Base-by-base conservation (phyloP, 2,888 invertebrate species). In the Caenorhabditis sp. region DNA sequence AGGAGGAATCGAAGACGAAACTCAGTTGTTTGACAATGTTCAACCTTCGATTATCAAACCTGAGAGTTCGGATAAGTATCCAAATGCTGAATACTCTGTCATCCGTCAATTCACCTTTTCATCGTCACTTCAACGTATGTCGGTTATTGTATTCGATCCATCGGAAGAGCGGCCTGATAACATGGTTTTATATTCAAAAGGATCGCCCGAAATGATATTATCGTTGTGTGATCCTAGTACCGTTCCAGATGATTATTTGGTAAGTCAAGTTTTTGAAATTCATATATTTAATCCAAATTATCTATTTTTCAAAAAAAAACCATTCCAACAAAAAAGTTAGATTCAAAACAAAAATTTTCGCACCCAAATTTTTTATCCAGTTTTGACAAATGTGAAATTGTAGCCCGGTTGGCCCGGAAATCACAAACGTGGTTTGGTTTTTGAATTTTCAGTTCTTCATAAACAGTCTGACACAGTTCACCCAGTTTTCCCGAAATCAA, bases 81-180 rank as follows among this genome's bases (percentile, higher is more conserved):
- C 36, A 6, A 14, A 54, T 21, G 75, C 69, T 14, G 82, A 84
- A 58, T 84, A 89, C 37, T 90, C 90, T 17, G 89, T 91, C 53
- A 83, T 91, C 51, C 82, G 90, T 8, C 90, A 91, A 84, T 90
- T 91, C 82, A 88, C 90, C 78, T 90, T 90, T 62, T 89, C 89
- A 36, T 91, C 90, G 14, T 86, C 88, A 19, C 87, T 90, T 14
- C 91, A 91, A 81, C 83, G 91, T 27, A 91, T 91, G 90, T 89
- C 90, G 8, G 91, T 91, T 14, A 88, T 91, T 21, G 89, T 89
- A 12, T 76, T 62, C 49, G 69, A 78, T 60, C 76, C 78, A 24
- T 60, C 50, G 6, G 69, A 54, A 24, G 77, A 77, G 26, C 57
- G 64, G 1, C 70, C 69, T n/a, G 64, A 81, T 21, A 66, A 77